Conservation (phyloP, 2,113 vertebrate genomes). For the Tauraco erythrolophus region DNA sequence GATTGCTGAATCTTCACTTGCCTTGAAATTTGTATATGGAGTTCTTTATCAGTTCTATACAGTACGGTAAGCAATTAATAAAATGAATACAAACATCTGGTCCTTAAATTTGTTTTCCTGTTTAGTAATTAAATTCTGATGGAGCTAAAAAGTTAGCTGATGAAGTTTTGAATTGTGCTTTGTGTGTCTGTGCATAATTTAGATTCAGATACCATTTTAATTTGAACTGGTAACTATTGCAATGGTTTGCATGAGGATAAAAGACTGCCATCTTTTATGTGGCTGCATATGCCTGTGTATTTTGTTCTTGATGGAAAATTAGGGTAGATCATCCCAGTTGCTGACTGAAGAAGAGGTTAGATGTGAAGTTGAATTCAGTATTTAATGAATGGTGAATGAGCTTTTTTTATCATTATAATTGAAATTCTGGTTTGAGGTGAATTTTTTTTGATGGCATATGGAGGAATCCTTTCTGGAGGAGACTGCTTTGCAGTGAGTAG, state of each 20-base stretch:
- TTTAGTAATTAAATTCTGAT: neutral
- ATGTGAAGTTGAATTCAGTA: neutral
- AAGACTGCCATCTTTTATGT: neutral
- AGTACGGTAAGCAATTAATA: neutral
- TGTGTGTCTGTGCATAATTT: neutral
- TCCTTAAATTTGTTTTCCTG: conserved; percentile 6
- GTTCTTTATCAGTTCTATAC: neutral
- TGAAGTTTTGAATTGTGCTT: neutral
- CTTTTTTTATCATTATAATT: neutral
- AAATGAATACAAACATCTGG: neutral
- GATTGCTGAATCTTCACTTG: neutral
- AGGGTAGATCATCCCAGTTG: neutral
- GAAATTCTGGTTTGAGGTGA: neutral
- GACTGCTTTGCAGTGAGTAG: conserved; percentile 25
- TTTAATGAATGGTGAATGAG: neutral
- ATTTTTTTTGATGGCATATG: neutral
- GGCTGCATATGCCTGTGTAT: neutral
- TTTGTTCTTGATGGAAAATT: neutral
- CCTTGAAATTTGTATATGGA: neutral
- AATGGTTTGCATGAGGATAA: neutral
- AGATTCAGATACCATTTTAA: neutral
- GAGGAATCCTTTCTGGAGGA: no score
- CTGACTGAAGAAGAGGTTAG: neutral
- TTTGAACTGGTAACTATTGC: neutral
- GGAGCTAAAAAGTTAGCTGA: neutral